Evolutionary conservation across 2,888 invertebrate genomes (phyloP).

Genomic region (Yponomeuta evonymella): DNA sequence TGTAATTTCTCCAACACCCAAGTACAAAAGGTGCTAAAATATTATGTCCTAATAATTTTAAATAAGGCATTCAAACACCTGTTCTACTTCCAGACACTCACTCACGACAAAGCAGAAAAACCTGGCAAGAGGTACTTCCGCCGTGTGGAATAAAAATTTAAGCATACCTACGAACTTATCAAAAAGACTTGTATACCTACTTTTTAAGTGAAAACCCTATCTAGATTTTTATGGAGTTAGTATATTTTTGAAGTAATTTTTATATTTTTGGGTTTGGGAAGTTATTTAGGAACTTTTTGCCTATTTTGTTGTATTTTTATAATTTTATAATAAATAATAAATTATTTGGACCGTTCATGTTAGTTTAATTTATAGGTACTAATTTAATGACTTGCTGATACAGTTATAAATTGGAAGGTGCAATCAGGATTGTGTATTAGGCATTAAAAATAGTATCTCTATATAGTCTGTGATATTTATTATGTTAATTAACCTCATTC

Average conservation of each 20-base stretch:
- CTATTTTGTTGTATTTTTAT: neutral
- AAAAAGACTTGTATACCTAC: neutral
- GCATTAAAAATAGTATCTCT: too few relatives aligned
- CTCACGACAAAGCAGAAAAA: conserved; percentile 67
- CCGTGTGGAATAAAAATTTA: conserved; percentile 39
- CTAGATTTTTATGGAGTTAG: neutral
- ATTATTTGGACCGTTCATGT: neutral
- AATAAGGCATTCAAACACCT: neutral
- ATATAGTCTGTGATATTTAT: too few relatives aligned
- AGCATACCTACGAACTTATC: neutral
- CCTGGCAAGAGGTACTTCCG: conserved; percentile 76
- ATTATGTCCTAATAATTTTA: neutral
- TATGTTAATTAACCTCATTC: too few relatives aligned
- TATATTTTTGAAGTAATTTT: neutral
- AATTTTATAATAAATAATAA: neutral
- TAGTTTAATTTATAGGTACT: too few relatives aligned
- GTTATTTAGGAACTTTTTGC: neutral
- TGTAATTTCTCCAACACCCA: neutral
- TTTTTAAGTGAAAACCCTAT: neutral
- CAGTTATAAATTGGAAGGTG: too few relatives aligned
- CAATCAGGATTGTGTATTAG: too few relatives aligned
- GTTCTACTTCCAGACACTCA: conserved; percentile 69
- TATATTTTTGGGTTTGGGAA: neutral
- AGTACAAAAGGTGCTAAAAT: neutral
- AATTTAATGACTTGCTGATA: too few relatives aligned